Percentiles rank a stretch among this genome's conserved stretches.
Evolutionary conservation across 2,113 vertebrate species (phyloP).

Genomic region (Castor canadensis): DNA sequence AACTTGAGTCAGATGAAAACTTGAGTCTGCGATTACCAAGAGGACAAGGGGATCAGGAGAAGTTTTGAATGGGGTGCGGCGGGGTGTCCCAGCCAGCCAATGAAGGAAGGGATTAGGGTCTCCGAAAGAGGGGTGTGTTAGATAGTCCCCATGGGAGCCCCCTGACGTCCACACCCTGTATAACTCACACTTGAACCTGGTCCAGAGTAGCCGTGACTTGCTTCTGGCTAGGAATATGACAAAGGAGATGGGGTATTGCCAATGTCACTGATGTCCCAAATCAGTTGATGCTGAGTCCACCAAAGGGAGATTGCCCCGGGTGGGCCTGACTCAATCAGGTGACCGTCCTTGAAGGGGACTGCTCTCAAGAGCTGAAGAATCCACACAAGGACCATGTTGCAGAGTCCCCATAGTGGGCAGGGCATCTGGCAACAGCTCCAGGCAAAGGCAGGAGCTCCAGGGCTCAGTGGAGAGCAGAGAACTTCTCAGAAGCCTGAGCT

Average conservation of each 20-base stretch:
- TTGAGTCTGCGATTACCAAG: not conserved
- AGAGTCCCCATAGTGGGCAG: too few species aligned
- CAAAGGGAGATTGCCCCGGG: not conserved
- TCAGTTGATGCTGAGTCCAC: not conserved
- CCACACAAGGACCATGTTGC: too few species aligned
- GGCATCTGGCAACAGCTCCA: not conserved
- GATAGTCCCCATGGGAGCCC: not conserved
- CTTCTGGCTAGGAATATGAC: not conserved
- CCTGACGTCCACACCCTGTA: not conserved
- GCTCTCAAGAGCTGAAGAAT: too few species aligned
- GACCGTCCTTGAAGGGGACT: not conserved
- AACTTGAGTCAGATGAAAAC: not conserved
- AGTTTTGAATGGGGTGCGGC: rapidly evolving
- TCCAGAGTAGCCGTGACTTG: not conserved
- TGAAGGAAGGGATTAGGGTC: not conserved
- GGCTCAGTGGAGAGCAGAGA: too few species aligned
- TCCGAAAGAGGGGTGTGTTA: not conserved
- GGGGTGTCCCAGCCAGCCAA: not conserved
- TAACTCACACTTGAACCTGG: not conserved
- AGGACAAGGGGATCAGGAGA: not conserved
- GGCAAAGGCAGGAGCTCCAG: too few species aligned
- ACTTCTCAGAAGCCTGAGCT: too few species aligned
- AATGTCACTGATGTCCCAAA: not conserved
- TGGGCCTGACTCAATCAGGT: not conserved
- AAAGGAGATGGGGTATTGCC: not conserved